Evolutionary conservation across 1,140 invertebrate species (phyloP).

Genomic region (Galendromus occidentalis): DNA sequence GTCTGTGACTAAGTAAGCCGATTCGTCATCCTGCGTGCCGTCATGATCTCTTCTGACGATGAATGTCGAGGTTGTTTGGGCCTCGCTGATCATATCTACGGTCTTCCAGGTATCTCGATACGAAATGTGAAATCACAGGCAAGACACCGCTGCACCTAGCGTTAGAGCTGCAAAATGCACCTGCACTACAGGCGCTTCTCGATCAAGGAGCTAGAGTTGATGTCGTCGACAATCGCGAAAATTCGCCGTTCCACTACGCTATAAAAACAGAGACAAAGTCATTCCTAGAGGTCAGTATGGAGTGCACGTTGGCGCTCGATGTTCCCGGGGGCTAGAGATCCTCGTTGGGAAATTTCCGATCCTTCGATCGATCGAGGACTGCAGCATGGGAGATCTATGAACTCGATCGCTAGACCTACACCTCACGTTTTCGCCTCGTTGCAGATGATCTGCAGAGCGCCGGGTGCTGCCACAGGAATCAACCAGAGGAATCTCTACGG

Average conservation of each 20-base stretch:
- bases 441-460: background rate
- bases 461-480: background rate
- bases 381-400: too few species aligned
- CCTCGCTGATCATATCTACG: too few species aligned
- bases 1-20: background rate
- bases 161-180: background rate
- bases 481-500: background rate
- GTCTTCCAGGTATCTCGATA: too few species aligned
- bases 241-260: background rate
- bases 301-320: background rate
- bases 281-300: background rate
- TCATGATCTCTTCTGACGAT: too few species aligned
- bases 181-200: background rate
- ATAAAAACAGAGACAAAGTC: background rate
- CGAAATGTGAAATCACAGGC: too few species aligned
- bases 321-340: too few species aligned
- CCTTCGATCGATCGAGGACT: too few species aligned
- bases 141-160: background rate
- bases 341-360: too few species aligned
- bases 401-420: too few species aligned
- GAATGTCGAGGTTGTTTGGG: too few species aligned
- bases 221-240: background rate
- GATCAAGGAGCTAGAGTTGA: slow-evolving; percentile 3
- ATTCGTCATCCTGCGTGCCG: too few species aligned
- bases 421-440: too few species aligned